Evolutionary conservation across 2,113 vertebrate genomes (phyloP).

Genomic region (Copsychus sechellarum): DNA sequence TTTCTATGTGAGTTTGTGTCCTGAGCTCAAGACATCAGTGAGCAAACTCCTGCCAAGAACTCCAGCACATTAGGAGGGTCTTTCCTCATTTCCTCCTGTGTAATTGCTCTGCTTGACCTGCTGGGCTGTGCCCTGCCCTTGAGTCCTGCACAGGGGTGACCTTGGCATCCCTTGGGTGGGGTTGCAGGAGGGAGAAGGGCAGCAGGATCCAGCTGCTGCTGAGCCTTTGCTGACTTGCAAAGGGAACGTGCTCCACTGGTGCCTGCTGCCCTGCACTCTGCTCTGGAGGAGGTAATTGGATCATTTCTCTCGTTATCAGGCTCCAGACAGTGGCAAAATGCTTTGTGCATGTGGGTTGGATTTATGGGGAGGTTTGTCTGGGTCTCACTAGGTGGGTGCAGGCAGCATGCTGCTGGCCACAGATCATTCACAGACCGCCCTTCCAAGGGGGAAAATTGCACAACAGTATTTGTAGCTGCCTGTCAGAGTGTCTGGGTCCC

Average conservation of each 20-base stretch:
- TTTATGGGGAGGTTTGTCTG: neutral
- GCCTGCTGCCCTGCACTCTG: neutral
- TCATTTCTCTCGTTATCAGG: neutral
- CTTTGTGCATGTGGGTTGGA: neutral
- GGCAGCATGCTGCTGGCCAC: neutral
- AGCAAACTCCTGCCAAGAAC: conserved; percentile 45
- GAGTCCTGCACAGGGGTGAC: neutral
- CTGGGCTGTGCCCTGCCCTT: conserved; percentile 21
- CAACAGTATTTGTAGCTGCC: neutral
- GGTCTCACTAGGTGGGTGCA: neutral
- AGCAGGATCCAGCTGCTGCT: conserved; percentile 9
- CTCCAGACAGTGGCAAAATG: neutral
- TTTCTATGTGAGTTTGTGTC: neutral
- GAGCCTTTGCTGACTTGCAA: conserved; percentile 12
- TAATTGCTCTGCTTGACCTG: neutral
- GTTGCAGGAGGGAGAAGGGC: neutral
- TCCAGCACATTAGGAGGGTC: neutral
- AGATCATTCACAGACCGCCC: neutral
- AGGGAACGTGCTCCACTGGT: neutral
- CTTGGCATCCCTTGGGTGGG: conserved; percentile 28
- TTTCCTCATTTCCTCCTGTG: neutral
- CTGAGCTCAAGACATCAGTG: neutral
- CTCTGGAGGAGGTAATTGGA: neutral
- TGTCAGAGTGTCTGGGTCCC: neutral
- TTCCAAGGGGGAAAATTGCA: neutral